phyloP scores from a whole-genome alignment of 2,888 invertebrate species.

The Caenorhabditis angaria region DNA sequence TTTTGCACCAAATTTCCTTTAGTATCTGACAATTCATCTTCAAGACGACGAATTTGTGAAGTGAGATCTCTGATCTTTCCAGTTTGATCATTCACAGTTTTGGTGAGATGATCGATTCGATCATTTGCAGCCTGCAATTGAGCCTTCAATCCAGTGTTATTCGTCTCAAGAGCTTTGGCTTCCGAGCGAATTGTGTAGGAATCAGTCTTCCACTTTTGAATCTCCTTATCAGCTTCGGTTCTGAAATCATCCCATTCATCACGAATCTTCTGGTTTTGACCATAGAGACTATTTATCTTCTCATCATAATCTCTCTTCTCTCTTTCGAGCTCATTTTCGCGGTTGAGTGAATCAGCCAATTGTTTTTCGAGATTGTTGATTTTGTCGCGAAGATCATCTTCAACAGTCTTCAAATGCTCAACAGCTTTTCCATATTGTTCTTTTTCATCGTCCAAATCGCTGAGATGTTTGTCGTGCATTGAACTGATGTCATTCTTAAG shows the following conservation, averaged over 20 bases:
- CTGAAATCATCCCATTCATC: conserved; percentile 68
- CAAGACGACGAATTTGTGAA: conserved; percentile 67
- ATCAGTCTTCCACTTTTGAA: conserved; percentile 71
- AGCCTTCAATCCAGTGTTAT: conserved; percentile 64
- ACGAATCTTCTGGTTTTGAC: conserved; percentile 65
- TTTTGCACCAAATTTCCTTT: conserved; percentile 56
- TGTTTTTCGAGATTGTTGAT: conserved; percentile 63
- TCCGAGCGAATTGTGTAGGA: conserved; percentile 67
- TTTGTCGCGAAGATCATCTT: conserved; percentile 67
- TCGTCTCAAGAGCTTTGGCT: conserved; percentile 66
- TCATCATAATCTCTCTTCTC: conserved; percentile 71
- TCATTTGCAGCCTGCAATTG: conserved; percentile 67
- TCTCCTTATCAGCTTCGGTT: conserved; percentile 67
- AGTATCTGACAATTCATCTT: conserved; percentile 67
- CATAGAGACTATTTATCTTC: conserved; percentile 56
- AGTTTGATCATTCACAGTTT: conserved; percentile 67
- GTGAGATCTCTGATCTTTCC: conserved; percentile 68
- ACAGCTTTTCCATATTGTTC: conserved; percentile 65
- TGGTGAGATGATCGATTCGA: conserved; percentile 64
- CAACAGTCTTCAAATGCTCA: conserved; percentile 57
- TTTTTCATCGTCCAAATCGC: conserved; percentile 68
- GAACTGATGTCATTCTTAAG: conserved; percentile 64
- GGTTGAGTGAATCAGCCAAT: conserved; percentile 65
- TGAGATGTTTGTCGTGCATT: conserved; percentile 67
- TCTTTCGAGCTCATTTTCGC: conserved; percentile 68